phyloP scores from a whole-genome alignment of 2,888 invertebrate genomes.

The Stictocephala bisonia region DNA sequence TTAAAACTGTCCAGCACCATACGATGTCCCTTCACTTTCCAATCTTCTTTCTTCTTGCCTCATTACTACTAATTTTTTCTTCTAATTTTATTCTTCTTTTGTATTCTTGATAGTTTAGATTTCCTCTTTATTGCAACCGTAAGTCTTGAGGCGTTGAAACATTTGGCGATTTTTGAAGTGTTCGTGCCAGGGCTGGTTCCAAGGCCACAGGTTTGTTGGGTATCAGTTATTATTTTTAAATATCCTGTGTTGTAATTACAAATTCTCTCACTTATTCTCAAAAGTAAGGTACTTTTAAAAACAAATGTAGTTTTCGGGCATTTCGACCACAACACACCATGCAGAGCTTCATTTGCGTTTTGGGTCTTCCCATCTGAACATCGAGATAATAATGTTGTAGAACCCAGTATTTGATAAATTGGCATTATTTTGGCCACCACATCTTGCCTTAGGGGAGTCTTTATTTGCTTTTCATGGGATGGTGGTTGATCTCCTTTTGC shows the following conservation, averaged over 20 bases:
- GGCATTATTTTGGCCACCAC: neutral
- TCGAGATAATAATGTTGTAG: no score
- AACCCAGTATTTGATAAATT: neutral
- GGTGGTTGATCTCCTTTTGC: no score
- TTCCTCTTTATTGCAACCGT: neutral
- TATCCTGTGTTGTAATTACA: slow-evolving; percentile 21
- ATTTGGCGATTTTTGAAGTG: neutral
- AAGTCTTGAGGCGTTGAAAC: neutral
- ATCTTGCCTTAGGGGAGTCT: no score
- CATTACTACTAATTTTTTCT: no score
- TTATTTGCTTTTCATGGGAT: no score
- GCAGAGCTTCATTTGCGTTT: no score
- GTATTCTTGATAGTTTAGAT: no score
- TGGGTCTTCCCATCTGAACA: neutral
- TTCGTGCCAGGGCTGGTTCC: neutral
- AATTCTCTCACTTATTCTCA: slow-evolving; percentile 15
- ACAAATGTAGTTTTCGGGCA: slow-evolving; percentile 18
- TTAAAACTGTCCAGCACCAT: no score
- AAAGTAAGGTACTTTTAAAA: neutral
- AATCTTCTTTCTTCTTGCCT: no score
- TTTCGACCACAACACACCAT: no score
- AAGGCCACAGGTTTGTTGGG: neutral
- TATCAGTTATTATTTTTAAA: neutral
- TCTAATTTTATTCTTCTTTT: no score
- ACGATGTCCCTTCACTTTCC: no score